These are phyloP conservation scores for Conistra vaccinii DNA, from an alignment of 2,888 invertebrate genomes.

Conservation along the genomic window DNA sequence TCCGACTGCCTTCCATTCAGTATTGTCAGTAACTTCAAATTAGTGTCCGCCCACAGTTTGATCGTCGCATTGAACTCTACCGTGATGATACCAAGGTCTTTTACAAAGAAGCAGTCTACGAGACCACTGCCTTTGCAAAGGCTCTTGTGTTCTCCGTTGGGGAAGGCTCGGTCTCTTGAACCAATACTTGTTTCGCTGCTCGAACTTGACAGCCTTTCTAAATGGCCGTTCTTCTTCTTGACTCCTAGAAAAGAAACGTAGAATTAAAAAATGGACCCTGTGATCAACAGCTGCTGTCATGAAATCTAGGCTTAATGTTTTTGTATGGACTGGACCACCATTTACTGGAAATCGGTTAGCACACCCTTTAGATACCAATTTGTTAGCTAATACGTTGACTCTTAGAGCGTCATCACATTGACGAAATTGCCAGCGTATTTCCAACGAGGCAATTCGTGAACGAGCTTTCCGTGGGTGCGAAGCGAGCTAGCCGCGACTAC, in stretches of 20 bases:
- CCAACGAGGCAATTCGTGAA: too few species aligned
- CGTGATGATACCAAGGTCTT: conserved; percentile 80
- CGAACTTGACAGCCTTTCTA: conserved; percentile 78
- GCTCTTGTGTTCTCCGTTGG: conserved; percentile 75
- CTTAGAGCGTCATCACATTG: not conserved
- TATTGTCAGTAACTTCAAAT: conserved; percentile 77
- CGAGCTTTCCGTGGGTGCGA: too few species aligned
- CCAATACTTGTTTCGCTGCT: conserved; percentile 79
- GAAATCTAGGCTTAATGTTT: too few species aligned
- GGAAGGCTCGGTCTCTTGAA: conserved; percentile 78
- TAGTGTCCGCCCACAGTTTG: conserved; percentile 81
- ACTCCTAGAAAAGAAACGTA: conserved; percentile 68
- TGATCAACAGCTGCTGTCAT: not conserved
- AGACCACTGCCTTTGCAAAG: conserved; percentile 77
- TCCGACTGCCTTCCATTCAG: conserved; percentile 81
- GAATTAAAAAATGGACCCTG: not conserved
- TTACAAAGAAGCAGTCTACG: conserved; percentile 82
- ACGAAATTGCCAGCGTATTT: too few species aligned
- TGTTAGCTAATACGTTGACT: not conserved
- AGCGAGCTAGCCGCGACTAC: too few species aligned
- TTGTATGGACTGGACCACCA: not conserved
- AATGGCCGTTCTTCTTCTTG: conserved; percentile 76
- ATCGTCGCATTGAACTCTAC: conserved; percentile 84
- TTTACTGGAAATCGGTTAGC: too few species aligned
- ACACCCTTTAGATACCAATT: not conserved